Base-by-base conservation (phyloP, 2,113 vertebrate species). In the Parotia lawesii region DNA sequence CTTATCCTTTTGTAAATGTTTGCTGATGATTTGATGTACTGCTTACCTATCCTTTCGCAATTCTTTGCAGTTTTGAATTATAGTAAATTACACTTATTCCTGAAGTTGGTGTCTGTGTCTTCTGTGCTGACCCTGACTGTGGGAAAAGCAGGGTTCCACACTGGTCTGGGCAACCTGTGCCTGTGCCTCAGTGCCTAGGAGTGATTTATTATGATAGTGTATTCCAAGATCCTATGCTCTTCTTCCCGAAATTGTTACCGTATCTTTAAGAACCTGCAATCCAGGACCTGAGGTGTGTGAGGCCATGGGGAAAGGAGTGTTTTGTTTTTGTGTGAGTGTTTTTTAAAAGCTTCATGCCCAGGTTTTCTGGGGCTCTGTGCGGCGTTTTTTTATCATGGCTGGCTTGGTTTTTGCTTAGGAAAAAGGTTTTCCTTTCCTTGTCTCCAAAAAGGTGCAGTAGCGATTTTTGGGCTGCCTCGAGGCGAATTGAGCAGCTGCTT, bases 301-400 rank as follows among this genome's bases (percentile, higher is more conserved):
- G 37, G 25, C 17, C 1, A 54, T 1, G 6, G 12, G 31, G 9
- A n/a, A 42, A 7, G 6, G 14, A 19, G 11, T 24, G 38, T 10
- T 44, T 61, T 44, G 29, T 8, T 71, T 61, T 35, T 25, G 10
- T 1, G 0, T 44, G 31, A 6, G 5, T 44, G 6, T 61, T 61
- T 51, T 51, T 25, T 13, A 35, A 31, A 61, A 37, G 22, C 16
- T 71, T 31, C 12, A 10, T 0, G 1, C 10, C 10, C 31, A 21
- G 13, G 22, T 44, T 37, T 82, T 12, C 21, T 8, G 13, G 37
- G 31, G 10, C 21, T 31, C 8, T 31, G 21, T 37, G 33, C 6
- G 4, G 21, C 0, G 0, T 53, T 31, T 16, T 51, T 71, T 71
- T 61, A 37, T 44, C 0, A 0, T 16, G 8, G 45, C 31, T 70